Conservation (phyloP, 2,113 vertebrate species). For the Apeltes quadracus region DNA sequence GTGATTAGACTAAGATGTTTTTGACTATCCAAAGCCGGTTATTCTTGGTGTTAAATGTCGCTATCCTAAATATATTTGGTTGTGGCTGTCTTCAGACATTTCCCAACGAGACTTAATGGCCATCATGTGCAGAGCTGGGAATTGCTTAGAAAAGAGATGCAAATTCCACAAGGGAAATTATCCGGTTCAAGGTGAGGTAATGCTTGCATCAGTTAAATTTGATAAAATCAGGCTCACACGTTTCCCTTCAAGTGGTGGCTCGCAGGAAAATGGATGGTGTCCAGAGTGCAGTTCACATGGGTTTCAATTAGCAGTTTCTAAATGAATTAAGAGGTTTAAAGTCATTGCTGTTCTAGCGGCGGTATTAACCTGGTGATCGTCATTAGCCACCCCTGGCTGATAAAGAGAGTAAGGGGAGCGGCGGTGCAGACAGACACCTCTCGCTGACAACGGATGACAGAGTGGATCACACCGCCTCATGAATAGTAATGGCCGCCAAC, state of each 20-base stretch:
- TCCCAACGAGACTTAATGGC: slow-evolving; percentile 31
- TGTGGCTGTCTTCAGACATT: slow-evolving; percentile 61
- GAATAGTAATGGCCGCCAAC: slow-evolving; percentile 79
- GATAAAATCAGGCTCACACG: slow-evolving; percentile 18
- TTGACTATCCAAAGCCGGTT: slow-evolving; percentile 57
- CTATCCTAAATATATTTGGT: slow-evolving; percentile 37
- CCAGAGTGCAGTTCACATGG: slow-evolving; percentile 71
- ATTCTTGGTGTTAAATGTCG: slow-evolving; percentile 61
- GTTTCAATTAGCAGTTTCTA: slow-evolving; percentile 77
- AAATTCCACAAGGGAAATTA: slow-evolving; percentile 28
- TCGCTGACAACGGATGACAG: slow-evolving; percentile 76
- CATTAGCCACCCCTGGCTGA: slow-evolving; percentile 80
- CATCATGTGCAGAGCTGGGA: slow-evolving; percentile 16
- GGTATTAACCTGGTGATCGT: slow-evolving; percentile 80
- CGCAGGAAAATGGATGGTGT: slow-evolving; percentile 67
- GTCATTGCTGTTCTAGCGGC: slow-evolving; percentile 72
- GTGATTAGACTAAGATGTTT: slow-evolving; percentile 61
- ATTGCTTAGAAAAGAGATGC: slow-evolving; percentile 4
- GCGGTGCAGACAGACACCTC: slow-evolving; percentile 72
- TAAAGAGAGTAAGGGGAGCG: slow-evolving; percentile 74
- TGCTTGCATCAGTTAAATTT: slow-evolving; percentile 35
- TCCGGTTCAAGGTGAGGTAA: slow-evolving; percentile 53
- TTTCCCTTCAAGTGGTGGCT: slow-evolving; percentile 37
- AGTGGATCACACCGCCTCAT: slow-evolving; percentile 78
- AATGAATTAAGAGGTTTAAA: slow-evolving; percentile 81